A percentile compares a stretch with the other conserved stretches of the same genome.
These are phyloP conservation scores for Harpagifer antarcticus DNA, from an alignment of 2,797 vertebrate species.

Conservation along the genomic window DNA sequence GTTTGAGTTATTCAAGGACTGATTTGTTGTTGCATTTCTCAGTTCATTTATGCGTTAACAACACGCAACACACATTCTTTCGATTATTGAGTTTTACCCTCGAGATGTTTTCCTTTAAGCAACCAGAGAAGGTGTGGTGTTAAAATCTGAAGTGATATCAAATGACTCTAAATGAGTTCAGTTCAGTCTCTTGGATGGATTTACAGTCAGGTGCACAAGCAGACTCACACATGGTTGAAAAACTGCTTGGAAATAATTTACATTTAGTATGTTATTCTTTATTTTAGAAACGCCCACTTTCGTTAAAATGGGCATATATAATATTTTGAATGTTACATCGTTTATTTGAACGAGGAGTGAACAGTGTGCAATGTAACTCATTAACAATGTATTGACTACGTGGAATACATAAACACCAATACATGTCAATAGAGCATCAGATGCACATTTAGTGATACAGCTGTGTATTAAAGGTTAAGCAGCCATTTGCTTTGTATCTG, in stretches of 20 bases:
- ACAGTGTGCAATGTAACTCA: too few relatives aligned
- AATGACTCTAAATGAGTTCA: not conserved
- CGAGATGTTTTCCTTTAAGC: not conserved
- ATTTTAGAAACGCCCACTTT: not conserved
- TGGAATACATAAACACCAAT: not conserved
- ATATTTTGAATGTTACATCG: too few relatives aligned
- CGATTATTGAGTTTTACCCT: not conserved
- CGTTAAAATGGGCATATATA: too few relatives aligned
- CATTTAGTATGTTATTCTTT: not conserved
- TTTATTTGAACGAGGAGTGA: too few relatives aligned
- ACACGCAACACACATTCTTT: not conserved
- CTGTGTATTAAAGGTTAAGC: too few relatives aligned
- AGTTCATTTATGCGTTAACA: not conserved
- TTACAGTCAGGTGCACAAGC: too few relatives aligned
- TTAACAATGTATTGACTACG: too few relatives aligned
- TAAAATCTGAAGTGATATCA: not conserved
- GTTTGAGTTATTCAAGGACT: not conserved
- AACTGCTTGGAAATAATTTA: not conserved
- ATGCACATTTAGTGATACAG: not conserved
- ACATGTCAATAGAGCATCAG: not conserved
- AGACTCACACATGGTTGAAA: too few relatives aligned
- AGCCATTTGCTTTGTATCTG: not conserved
- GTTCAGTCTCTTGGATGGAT: too few relatives aligned
- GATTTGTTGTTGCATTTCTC: not conserved
- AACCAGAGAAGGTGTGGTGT: not conserved